These are phyloP conservation scores for Perca fluviatilis DNA, from an alignment of 2,113 vertebrate genomes.

Conservation along the genomic window DNA sequence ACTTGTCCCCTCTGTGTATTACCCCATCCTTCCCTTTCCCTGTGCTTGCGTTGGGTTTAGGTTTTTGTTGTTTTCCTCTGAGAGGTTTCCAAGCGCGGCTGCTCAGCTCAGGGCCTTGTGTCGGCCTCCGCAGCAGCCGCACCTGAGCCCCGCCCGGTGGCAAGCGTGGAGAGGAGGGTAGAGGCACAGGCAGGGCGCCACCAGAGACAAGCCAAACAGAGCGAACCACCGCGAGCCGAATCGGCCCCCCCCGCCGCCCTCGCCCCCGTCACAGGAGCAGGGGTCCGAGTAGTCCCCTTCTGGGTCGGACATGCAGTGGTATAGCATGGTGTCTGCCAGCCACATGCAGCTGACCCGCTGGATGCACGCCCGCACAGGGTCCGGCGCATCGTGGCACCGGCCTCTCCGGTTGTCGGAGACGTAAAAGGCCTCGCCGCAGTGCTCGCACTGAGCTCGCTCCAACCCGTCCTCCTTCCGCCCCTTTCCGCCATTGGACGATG, in stretches of 20 bases:
- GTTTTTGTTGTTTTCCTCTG: constrained; percentile 27
- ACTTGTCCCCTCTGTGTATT: constrained; percentile 48
- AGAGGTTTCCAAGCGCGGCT: constrained; percentile 18
- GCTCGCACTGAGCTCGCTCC: constrained; percentile 92
- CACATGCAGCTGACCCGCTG: constrained; percentile 97
- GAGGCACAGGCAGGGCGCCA: constrained; percentile 99
- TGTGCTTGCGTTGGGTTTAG: constrained; percentile 73
- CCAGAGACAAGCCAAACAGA: constrained; percentile 93
- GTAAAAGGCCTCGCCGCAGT: constrained; percentile 96
- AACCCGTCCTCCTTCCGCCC: constrained; percentile 86
- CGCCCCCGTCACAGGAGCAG: constrained; percentile 94
- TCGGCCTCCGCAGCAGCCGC: constrained; percentile 96
- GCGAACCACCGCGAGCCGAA: constrained; percentile 97
- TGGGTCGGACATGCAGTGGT: constrained; percentile 99
- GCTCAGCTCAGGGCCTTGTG: constrained; percentile 94
- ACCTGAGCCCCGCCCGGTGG: constrained; percentile 93
- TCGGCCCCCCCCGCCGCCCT: constrained; percentile 86
- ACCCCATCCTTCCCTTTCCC: constrained; percentile 69
- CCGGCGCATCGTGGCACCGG: constrained; percentile 95
- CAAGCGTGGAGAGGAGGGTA: constrained; percentile 96
- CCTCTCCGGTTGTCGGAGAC: constrained; percentile 92
- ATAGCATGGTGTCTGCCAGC: constrained; percentile 98
- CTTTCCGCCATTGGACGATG: constrained; percentile 83
- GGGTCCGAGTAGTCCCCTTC: constrained; percentile 99
- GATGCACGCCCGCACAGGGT: constrained; percentile 92